phyloP scores from a whole-genome alignment of 64 coral and sea anemone genomes.

The Montipora efflorescens region DNA sequence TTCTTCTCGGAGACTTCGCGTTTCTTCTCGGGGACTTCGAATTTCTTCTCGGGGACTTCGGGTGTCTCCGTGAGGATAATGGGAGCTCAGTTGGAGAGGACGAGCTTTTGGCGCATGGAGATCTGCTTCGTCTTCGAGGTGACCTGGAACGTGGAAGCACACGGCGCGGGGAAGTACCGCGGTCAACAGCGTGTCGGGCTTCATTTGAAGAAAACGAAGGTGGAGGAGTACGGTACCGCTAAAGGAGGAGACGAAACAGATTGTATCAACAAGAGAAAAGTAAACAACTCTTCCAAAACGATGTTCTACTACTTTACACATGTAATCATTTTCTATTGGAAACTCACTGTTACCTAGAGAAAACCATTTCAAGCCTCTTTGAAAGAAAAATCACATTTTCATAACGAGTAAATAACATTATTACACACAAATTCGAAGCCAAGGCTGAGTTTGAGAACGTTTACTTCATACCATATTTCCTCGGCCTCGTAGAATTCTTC shows the following conservation, averaged over 20 bases:
- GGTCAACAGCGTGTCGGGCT: background rate
- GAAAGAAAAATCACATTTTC: too few relatives aligned
- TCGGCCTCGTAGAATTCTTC: slow-evolving; percentile 58
- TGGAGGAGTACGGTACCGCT: slow-evolving; percentile 69
- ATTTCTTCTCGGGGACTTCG: background rate
- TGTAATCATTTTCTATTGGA: too few relatives aligned
- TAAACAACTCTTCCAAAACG: too few relatives aligned
- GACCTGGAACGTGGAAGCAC: slow-evolving; percentile 4
- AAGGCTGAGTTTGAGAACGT: background rate
- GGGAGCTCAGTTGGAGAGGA: background rate
- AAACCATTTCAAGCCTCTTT: too few relatives aligned
- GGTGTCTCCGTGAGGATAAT: background rate
- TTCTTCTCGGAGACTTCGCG: background rate
- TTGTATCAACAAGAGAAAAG: background rate
- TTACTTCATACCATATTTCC: slow-evolving; percentile 34
- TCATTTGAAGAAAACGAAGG: slow-evolving; percentile 21
- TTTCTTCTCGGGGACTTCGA: background rate
- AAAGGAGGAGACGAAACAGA: background rate
- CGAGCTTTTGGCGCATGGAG: background rate
- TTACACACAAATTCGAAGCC: background rate
- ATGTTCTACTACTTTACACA: too few relatives aligned
- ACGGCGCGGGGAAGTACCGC: background rate
- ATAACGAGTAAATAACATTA: too few relatives aligned
- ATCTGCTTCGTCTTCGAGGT: background rate
- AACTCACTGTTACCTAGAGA: too few relatives aligned